Evolutionary conservation across 1,140 invertebrate species (phyloP), one percentile per base, ranked within the genome.

Genomic region (Cataglyphis hispanica): DNA sequence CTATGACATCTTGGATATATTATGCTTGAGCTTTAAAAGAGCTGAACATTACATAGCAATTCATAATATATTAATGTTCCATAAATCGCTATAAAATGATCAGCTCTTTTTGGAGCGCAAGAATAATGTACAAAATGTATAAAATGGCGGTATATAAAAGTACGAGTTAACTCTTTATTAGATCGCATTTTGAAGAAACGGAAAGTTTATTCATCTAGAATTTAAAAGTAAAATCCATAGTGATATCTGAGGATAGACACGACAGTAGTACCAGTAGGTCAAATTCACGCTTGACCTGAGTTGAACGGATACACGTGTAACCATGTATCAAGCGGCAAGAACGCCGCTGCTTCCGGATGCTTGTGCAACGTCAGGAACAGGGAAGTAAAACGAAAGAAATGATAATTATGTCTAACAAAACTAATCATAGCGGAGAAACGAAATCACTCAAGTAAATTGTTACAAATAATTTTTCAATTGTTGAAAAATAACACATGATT

Each of bases 211-310:
- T n/a, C 13, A 16, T 66, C 43, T 16, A 10, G 40, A 19, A 16
- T 53, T 69, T 31, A 75, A 84, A 61, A 61, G 69, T 63, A 84
- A 75, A 76, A 74, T 75, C n/a, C 40, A 46, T n/a, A 50, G 25
- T 69, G 70, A 84, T 84, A 60, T 60, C 50, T 61, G 10, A 37
- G 37, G 66, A 85, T 80, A 69, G 83, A 81, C 80, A 61, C 53
- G 43, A 50, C 64, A 25, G 67, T 81, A 58, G 86, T 87, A 84
- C 72, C 60, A 80, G 43, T 90, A 53, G 90, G 90, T 91, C 87
- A 90, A 89, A 91, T 89, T 91, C 89, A 90, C 83, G 90, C 89
- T 91, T 89, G 90, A 91, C 90, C 90, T 89, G 81, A 70, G 64
- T 64, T 37, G 88, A 90, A 88, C 84, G 85, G 88, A 90, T 89